These are phyloP conservation scores for Drosophila rubida DNA, from an alignment of 2,888 invertebrate genomes.

Conservation along the genomic window DNA sequence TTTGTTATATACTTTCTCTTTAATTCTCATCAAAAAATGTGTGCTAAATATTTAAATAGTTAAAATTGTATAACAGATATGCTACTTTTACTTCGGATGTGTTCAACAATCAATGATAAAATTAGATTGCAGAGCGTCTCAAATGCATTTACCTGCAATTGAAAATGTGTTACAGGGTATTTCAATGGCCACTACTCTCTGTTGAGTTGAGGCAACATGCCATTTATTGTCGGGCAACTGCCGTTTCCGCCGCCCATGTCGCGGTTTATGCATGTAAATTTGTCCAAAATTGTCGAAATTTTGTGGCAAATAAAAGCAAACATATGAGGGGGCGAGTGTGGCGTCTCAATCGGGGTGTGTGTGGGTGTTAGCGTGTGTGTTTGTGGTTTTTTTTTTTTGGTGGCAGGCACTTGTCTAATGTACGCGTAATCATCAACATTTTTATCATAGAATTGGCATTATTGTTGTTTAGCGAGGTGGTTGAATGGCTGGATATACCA, in stretches of 20 bases:
- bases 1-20: too few species aligned
- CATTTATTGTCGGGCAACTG: slow-evolving; percentile 76
- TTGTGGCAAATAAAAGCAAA: slow-evolving; percentile 77
- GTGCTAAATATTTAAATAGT: too few species aligned
- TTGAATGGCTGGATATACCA: slow-evolving; percentile 19
- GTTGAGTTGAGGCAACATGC: slow-evolving; percentile 24
- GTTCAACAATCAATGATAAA: too few species aligned
- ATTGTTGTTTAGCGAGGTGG: slow-evolving; percentile 30
- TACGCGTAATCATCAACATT: slow-evolving; percentile 70
- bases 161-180: too few species aligned
- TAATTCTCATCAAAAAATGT: too few species aligned
- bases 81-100: too few species aligned
- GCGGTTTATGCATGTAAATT: slow-evolving; percentile 81
- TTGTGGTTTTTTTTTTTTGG: slow-evolving; percentile 6
- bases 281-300: slow-evolving; percentile 80
- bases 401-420: slow-evolving; percentile 71
- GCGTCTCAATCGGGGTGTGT: slow-evolving; percentile 18
- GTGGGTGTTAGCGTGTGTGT: slow-evolving; percentile 6
- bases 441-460: slow-evolving; percentile 67
- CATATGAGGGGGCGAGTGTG: slow-evolving; percentile 15
- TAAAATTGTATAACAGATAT: too few species aligned
- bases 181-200: not conserved
- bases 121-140: too few species aligned
- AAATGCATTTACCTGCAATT: too few species aligned
- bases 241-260: slow-evolving; percentile 67